phyloP scores from a whole-genome alignment of 1,140 invertebrate species.

The Drosophila navojoa region DNA sequence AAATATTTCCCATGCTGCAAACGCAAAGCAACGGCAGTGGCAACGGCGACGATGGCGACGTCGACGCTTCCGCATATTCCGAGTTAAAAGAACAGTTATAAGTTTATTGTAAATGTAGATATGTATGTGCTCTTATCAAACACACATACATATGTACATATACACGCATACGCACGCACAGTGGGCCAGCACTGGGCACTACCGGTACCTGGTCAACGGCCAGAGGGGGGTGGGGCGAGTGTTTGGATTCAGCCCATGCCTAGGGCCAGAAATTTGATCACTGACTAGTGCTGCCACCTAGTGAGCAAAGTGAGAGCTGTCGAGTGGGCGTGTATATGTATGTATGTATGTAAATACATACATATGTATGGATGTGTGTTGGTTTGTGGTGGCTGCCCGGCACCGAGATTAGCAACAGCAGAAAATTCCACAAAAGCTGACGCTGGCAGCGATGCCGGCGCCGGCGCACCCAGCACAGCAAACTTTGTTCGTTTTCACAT shows the following conservation, averaged over 20 bases:
- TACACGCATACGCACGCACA: constrained; percentile 6
- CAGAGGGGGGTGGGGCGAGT: not conserved
- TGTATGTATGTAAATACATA: not conserved
- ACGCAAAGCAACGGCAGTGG: constrained; percentile 3
- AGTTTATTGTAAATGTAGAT: constrained; percentile 1
- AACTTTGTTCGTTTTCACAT: constrained; percentile 44
- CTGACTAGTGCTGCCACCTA: constrained; percentile 32
- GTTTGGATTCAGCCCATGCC: not conserved
- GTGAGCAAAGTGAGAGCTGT: constrained; percentile 32
- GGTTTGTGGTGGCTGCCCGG: constrained; percentile 15
- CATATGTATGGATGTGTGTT: constrained; percentile 9
- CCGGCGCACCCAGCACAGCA: constrained; percentile 45
- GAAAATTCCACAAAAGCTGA: constrained; percentile 55
- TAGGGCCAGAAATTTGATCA: constrained; percentile 42
- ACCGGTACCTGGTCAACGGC: constrained; percentile 11
- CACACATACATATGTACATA: not conserved
- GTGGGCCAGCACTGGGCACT: constrained; percentile 5
- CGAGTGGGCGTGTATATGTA: constrained; percentile 31
- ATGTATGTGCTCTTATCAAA: constrained; percentile 24
- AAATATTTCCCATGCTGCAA: constrained; percentile 49
- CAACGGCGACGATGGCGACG: constrained; percentile 2
- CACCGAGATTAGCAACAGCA: constrained; percentile 54
- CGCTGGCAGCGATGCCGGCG: constrained; percentile 39
- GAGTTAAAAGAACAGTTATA: constrained; percentile 50
- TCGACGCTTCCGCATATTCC: constrained; percentile 56